Percentiles rank a stretch among this genome's conserved stretches.
These are phyloP conservation scores for Ischnus inquisitorius DNA, from an alignment of 2,888 invertebrate genomes.

Conservation along the genomic window DNA sequence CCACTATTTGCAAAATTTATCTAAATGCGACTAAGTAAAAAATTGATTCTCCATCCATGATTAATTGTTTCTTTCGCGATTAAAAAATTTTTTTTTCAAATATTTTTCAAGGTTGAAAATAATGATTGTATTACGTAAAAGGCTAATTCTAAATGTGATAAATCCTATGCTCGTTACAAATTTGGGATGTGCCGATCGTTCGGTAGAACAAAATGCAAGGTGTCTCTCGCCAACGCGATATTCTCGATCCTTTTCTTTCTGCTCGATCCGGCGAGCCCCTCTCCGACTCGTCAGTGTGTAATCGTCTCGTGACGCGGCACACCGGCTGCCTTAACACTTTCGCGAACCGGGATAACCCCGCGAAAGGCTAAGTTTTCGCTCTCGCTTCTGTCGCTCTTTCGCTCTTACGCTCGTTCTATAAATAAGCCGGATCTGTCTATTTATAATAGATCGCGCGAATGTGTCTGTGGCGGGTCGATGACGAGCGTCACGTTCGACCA, in stretches of 20 bases:
- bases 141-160: too few species aligned
- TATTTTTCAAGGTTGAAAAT: too few species aligned
- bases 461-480: neutral
- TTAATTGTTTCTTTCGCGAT: too few species aligned
- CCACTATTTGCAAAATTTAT: too few species aligned
- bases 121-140: too few species aligned
- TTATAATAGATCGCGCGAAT: conserved; percentile 71
- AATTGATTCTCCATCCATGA: too few species aligned
- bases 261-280: neutral
- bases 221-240: neutral
- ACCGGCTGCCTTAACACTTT: conserved; percentile 57
- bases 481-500: conserved; percentile 11
- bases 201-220: neutral
- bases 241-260: conserved; percentile 1
- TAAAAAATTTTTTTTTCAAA: too few species aligned
- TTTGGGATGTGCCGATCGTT: neutral
- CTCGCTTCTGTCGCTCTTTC: conserved; percentile 47
- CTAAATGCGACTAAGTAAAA: too few species aligned
- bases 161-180: too few species aligned
- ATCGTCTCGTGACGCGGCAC: conserved; percentile 17
- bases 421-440: conserved; percentile 75
- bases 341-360: conserved; percentile 56
- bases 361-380: conserved; percentile 46
- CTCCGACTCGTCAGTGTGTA: conserved; percentile 11
- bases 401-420: conserved; percentile 70